Percentiles rank a stretch among this genome's conserved stretches.
phyloP scores from a whole-genome alignment of 1,140 invertebrate species.

The Cydia strobilella region DNA sequence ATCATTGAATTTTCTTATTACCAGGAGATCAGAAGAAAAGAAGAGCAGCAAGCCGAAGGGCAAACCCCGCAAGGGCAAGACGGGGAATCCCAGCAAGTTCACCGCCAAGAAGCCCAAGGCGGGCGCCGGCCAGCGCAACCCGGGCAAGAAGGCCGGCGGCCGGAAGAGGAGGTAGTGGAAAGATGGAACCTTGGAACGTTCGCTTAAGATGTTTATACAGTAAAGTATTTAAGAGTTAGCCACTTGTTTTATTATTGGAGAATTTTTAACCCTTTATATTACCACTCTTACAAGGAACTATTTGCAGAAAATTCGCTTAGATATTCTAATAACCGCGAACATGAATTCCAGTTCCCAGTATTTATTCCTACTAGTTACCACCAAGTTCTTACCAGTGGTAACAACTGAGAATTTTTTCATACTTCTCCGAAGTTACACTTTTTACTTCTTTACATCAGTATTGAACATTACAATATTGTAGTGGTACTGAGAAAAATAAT shows the following conservation, averaged over 20 bases:
- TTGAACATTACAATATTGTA: too few species aligned
- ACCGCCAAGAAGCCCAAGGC: constrained; percentile 82
- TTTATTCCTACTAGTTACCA: too few species aligned
- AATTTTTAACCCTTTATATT: background rate
- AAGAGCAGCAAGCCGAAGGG: constrained; percentile 73
- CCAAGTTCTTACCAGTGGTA: too few species aligned
- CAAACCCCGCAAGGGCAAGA: constrained; percentile 65
- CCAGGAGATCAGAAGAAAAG: constrained; percentile 75
- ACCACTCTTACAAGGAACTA: too few species aligned
- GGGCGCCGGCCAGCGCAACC: constrained; percentile 83
- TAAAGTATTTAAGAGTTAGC: constrained; percentile 21
- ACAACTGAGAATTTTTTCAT: too few species aligned
- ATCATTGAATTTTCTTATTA: constrained; percentile 39
- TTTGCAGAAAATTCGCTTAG: too few species aligned
- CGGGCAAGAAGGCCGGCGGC: constrained; percentile 81
- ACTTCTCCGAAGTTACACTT: too few species aligned
- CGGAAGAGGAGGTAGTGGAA: constrained; percentile 82
- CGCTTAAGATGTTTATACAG: constrained; percentile 8
- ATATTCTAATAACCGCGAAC: too few species aligned
- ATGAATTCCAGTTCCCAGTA: too few species aligned
- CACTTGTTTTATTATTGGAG: background rate
- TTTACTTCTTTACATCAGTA: too few species aligned
- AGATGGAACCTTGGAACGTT: background rate
- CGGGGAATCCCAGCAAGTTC: constrained; percentile 66
- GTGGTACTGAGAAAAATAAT: too few species aligned